Percentiles rank a stretch among this genome's conserved stretches.
Conservation (phyloP, 2,888 invertebrate genomes). For the Mamestra brassicae region DNA sequence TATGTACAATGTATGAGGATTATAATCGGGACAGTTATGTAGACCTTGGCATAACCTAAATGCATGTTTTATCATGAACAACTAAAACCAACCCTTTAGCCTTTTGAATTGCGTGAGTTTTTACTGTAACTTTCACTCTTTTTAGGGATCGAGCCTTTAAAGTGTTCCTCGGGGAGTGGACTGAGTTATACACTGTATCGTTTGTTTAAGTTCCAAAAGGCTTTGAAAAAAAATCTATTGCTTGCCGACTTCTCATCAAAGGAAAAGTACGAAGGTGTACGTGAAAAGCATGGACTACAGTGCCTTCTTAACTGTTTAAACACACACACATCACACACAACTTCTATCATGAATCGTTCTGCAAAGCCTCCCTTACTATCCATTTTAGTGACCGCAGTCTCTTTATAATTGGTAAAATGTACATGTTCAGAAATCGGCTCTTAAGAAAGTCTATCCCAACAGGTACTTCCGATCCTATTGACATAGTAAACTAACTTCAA, state of each 20-base stretch:
- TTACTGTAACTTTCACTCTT: constrained; percentile 27
- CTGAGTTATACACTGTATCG: constrained; percentile 7
- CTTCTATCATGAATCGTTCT: background rate
- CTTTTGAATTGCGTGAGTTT: constrained; percentile 40
- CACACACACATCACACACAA: background rate
- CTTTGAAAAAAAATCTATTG: background rate
- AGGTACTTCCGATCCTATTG: background rate
- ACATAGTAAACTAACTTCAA: background rate
- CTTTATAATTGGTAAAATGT: background rate
- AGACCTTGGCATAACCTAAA: background rate
- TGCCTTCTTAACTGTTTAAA: background rate
- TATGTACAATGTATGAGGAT: background rate
- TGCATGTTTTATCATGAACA: constrained; percentile 1
- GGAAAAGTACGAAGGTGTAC: background rate
- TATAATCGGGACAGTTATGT: constrained; percentile 7
- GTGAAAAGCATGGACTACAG: background rate
- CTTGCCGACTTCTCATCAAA: too few relatives aligned
- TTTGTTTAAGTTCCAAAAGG: constrained; percentile 2
- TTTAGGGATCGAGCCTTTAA: background rate
- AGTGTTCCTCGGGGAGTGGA: constrained; percentile 5
- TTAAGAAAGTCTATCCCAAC: background rate
- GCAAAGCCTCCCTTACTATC: background rate
- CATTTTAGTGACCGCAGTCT: background rate
- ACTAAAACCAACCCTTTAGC: background rate
- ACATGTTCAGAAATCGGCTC: background rate